Conservation (phyloP, 2,113 vertebrate species). For the Ceyx cyanopectus region DNA sequence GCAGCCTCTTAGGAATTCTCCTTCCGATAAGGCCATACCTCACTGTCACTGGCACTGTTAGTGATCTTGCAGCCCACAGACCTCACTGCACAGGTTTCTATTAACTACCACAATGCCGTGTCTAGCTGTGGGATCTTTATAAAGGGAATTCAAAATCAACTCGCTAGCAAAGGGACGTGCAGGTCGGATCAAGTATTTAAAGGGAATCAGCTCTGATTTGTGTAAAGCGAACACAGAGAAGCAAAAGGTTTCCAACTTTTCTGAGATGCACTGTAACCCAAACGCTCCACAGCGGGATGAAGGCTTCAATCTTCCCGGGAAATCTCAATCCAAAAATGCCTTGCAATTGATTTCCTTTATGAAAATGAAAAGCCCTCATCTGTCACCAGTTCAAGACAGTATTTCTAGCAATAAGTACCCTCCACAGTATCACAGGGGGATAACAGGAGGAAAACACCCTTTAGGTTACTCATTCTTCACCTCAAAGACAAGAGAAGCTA, state of each 20-base stretch:
- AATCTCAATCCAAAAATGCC: not conserved
- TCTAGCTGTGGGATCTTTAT: conserved; percentile 79
- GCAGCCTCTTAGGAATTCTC: conserved; percentile 84
- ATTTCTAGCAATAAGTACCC: not conserved
- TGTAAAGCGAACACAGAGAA: conserved; percentile 1
- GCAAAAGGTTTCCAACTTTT: not conserved
- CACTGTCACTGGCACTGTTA: conserved; percentile 79
- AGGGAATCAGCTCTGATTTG: conserved; percentile 53
- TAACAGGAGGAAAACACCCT: fast-evolving
- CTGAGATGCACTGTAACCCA: not conserved
- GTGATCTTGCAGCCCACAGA: conserved; percentile 74
- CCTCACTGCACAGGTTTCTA: conserved; percentile 85
- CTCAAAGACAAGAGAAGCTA: not conserved
- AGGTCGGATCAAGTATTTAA: not conserved
- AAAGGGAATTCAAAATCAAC: conserved; percentile 59
- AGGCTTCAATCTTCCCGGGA: conserved; percentile 9
- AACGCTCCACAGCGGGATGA: not conserved
- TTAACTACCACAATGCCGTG: conserved; percentile 83
- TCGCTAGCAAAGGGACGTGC: conserved; percentile 31
- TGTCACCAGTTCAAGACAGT: not conserved
- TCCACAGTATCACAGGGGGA: not conserved
- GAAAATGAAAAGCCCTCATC: not conserved
- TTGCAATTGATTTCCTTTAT: not conserved
- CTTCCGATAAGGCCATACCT: conserved; percentile 78
- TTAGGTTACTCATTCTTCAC: not conserved